Evolutionary conservation across 53 echinoderm and acorn worm genomes (phyloP).

Genomic region (Astropecten irregularis): DNA sequence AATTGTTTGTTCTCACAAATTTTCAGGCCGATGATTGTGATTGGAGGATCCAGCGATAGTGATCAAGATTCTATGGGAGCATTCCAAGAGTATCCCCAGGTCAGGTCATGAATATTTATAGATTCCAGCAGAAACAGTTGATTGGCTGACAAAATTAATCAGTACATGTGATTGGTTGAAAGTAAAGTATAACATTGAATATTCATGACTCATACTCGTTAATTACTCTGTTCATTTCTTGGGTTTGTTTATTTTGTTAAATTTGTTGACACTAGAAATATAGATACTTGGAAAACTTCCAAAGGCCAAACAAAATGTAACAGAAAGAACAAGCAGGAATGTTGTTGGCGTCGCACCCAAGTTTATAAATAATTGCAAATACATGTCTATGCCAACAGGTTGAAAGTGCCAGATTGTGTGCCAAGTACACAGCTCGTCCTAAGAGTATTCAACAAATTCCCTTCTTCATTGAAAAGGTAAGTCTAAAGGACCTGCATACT

Average conservation of each 20-base stretch:
- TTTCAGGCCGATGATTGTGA: constrained; percentile 92
- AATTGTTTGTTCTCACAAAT: no score
- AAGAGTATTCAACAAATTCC: constrained; percentile 80
- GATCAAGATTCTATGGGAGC: constrained; percentile 94
- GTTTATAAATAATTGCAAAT: no score
- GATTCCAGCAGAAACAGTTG: neutral
- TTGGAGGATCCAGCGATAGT: constrained; percentile 89
- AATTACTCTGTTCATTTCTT: no score
- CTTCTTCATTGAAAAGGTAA: constrained; percentile 90
- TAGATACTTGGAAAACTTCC: no score
- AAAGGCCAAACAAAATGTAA: no score
- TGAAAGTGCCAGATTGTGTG: constrained; percentile 87
- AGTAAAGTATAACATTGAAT: no score
- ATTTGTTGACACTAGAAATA: no score
- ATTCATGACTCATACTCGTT: no score
- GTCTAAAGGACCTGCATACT: neutral
- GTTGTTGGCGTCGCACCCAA: no score
- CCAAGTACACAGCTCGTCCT: constrained; percentile 88
- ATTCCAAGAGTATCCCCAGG: constrained; percentile 97
- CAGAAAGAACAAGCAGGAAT: no score
- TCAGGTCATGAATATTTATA: constrained; percentile 45
- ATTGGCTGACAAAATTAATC: neutral
- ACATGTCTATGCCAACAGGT: no score
- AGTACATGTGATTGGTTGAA: neutral
- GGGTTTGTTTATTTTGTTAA: no score